A percentile compares a stretch with the other conserved stretches of the same genome.
Conservation (phyloP, 2,113 vertebrate species). For the Daphoenositta chrysoptera region DNA sequence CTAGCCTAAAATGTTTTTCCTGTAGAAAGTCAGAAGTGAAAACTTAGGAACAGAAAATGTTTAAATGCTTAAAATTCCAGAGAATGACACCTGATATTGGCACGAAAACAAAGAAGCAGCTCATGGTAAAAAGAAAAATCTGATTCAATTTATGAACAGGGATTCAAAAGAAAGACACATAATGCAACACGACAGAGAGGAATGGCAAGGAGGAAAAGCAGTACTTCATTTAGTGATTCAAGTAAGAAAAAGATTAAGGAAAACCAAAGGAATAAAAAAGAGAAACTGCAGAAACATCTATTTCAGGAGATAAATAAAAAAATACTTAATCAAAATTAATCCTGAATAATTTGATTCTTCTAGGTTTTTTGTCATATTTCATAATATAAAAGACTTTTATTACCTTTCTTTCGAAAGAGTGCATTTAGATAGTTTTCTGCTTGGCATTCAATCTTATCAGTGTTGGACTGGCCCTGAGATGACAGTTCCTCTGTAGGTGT, state of each 20-base stretch:
- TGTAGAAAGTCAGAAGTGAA: not conserved
- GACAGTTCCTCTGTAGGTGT: slow-evolving; percentile 89
- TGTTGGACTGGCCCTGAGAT: slow-evolving; percentile 90
- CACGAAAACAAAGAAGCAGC: not conserved
- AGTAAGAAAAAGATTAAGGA: not conserved
- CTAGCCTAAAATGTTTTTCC: not conserved
- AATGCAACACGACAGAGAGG: not conserved
- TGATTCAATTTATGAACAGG: not conserved
- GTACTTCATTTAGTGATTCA: not conserved
- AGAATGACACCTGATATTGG: not conserved
- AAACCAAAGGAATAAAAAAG: not conserved
- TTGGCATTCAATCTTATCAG: slow-evolving; percentile 94
- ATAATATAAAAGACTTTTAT: slow-evolving; percentile 11
- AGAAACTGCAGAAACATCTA: not conserved
- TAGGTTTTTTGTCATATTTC: not conserved
- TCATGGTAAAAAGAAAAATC: not conserved
- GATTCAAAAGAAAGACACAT: not conserved
- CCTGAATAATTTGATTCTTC: not conserved
- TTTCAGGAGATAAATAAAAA: not conserved
- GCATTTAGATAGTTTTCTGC: slow-evolving; percentile 97
- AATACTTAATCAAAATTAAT: not conserved
- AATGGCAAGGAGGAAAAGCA: not conserved
- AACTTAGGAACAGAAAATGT: not conserved
- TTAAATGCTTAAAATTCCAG: not conserved
- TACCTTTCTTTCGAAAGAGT: slow-evolving; percentile 99